Evolutionary conservation across 2,113 vertebrate genomes (phyloP), one percentile per base, ranked within the genome.

Genomic region (Ancistrus triradiatus): DNA sequence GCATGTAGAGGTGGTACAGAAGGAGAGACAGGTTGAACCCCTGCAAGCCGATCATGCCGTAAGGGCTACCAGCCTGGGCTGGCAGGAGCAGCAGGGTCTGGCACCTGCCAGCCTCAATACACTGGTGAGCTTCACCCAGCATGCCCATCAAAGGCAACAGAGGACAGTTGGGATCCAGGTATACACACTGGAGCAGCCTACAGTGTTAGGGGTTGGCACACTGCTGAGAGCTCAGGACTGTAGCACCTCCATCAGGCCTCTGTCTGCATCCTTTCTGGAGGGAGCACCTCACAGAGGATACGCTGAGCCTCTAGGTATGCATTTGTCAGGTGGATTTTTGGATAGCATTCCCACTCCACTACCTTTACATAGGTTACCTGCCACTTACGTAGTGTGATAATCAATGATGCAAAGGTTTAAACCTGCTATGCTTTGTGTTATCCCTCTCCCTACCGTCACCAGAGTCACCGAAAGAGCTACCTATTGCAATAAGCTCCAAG

Each of bases 91-190:
- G 9, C 78, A 80, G 31, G 79, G 72, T 43, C 66, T 66, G 19
- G 14, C 6, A 22, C 50, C 27, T n/a, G 40, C 43, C 59, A 79
- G 76, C 11, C 78, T 89, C 63, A 82, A 87, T 70, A 88, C 82
- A 1, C 62, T 89, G 68, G 84, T 89, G 73, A 85, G 80, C 78
- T 87, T 87, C 74, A 82, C 80, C 40, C 86, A 82, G 74, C 77
- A 78, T 66, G 79, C 77, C 38, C 76, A 69, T 17, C 75, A 77
- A 70, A 75, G 46, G 59, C 73, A 85, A 18, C 86, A 88, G 72
- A 89, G 88, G 67, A 89, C 83, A 52, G 88, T 88, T 67, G 89
- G 87, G 2, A 86, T 88, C 70, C 85, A 88, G 74, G 85, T 86
- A 66, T 89, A 88, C 75, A 88, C 88, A 0, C 59, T 85, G 76